A percentile compares a stretch with the other conserved stretches of the same genome.
Conservation (phyloP, 2,888 invertebrate species). For the Pharmacophagus antenor region DNA sequence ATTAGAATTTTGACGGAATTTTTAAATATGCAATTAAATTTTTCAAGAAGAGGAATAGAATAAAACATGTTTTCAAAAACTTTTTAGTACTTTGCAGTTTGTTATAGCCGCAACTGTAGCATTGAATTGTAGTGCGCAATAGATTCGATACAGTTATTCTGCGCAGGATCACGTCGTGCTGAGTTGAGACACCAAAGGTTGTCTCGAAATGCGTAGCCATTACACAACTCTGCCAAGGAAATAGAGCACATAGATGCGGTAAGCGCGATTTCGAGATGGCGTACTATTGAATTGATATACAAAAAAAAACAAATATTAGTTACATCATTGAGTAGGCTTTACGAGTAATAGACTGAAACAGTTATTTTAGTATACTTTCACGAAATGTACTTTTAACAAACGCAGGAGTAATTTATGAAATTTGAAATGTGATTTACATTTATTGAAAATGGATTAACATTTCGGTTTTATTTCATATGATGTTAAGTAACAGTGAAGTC, state of each 20-base stretch:
- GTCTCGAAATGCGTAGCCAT: slow-evolving; percentile 48
- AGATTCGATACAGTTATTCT: slow-evolving; percentile 46
- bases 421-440: too few relatives aligned
- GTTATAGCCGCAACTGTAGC: slow-evolving; percentile 35
- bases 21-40: too few relatives aligned
- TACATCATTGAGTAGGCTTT: slow-evolving; percentile 17
- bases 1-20: too few relatives aligned
- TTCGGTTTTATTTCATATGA: too few relatives aligned
- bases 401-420: neutral
- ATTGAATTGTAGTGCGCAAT: slow-evolving; percentile 44
- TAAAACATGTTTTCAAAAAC: neutral
- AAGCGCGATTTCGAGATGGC: slow-evolving; percentile 39
- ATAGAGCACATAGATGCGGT: slow-evolving; percentile 50
- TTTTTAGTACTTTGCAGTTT: slow-evolving; percentile 6
- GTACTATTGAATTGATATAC: slow-evolving; percentile 19
- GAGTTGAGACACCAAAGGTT: slow-evolving; percentile 56
- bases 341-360: neutral
- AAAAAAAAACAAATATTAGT: slow-evolving; percentile 21
- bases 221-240: slow-evolving; percentile 44
- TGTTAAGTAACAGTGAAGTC: too few relatives aligned
- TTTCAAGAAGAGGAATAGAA: too few relatives aligned
- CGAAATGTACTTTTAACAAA: neutral
- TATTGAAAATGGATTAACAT: too few relatives aligned
- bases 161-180: slow-evolving; percentile 52
- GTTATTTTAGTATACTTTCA: neutral